A percentile compares a stretch with the other conserved stretches of the same genome.
phyloP scores from a whole-genome alignment of 2,888 invertebrate genomes.

The Dermolepida albohirtum region DNA sequence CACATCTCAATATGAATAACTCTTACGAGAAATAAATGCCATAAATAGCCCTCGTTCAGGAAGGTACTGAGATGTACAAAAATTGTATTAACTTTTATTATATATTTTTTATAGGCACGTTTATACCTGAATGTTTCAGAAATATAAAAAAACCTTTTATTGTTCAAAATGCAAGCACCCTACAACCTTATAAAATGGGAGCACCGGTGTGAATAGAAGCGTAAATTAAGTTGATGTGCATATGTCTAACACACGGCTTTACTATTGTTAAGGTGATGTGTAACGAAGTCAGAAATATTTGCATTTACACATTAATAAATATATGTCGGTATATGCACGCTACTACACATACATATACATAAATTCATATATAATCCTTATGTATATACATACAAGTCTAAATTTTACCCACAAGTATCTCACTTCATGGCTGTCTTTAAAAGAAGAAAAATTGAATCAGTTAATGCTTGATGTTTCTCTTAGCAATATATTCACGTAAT shows the following conservation, averaged over 20 bases:
- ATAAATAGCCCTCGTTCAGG: no score
- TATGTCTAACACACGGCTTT: slow-evolving; percentile 27
- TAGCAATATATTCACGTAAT: no score
- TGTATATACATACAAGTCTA: not conserved
- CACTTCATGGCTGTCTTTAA: not conserved
- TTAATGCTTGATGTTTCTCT: no score
- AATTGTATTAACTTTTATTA: slow-evolving; percentile 6
- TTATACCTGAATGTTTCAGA: slow-evolving; percentile 15
- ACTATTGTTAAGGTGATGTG: slow-evolving; percentile 15
- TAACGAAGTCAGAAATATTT: slow-evolving; percentile 16
- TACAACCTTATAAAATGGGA: slow-evolving; percentile 24
- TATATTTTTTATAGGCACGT: not conserved
- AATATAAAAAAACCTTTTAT: slow-evolving; percentile 21
- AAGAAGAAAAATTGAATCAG: no score
- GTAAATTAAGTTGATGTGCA: slow-evolving; percentile 41
- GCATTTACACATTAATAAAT: slow-evolving; percentile 7
- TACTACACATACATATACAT: not conserved
- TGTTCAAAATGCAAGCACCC: slow-evolving; percentile 15
- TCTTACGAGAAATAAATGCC: no score
- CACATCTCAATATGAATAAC: no score
- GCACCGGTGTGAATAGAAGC: slow-evolving; percentile 42
- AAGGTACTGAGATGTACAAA: no score
- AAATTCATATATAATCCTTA: not conserved
- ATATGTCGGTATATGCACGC: not conserved
- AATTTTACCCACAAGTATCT: not conserved